Conservation (phyloP, 2,888 invertebrate genomes). For the Sinhomidia bicolor region DNA sequence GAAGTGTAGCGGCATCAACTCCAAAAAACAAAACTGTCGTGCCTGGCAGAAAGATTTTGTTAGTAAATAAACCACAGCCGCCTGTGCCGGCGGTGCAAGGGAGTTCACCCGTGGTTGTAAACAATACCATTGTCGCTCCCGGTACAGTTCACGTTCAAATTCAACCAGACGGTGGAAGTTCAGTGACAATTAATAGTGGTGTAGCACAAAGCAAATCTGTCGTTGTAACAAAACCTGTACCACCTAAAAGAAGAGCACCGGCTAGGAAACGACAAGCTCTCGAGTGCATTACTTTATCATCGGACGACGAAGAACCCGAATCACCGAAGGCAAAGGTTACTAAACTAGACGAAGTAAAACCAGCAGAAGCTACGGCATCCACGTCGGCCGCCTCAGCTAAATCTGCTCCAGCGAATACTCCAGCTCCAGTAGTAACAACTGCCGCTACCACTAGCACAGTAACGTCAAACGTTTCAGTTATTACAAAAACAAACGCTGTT, state of each 20-base stretch:
- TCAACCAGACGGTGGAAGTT: slow-evolving; percentile 59
- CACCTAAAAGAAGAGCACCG: slow-evolving; percentile 34
- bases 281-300: slow-evolving; percentile 72
- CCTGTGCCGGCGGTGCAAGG: background rate
- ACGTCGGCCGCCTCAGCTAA: background rate
- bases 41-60: slow-evolving; percentile 35
- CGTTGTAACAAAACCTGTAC: background rate
- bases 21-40: background rate
- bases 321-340: slow-evolving; percentile 13
- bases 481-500: background rate
- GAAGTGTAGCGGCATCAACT: background rate
- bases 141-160: slow-evolving; percentile 50
- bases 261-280: slow-evolving; percentile 40
- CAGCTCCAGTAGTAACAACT: background rate
- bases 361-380: background rate
- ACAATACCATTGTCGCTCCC: slow-evolving; percentile 5
- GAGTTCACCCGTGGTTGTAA: background rate
- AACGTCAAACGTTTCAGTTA: background rate
- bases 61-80: slow-evolving; percentile 55
- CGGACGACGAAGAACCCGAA: slow-evolving; percentile 74
- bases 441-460: background rate
- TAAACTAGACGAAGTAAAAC: slow-evolving; percentile 14
- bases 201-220: slow-evolving; percentile 1
- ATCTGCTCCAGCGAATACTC: background rate
- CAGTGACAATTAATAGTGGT: slow-evolving; percentile 44